Percentiles rank a stretch among this genome's conserved stretches.
Conservation (phyloP, 2,797 vertebrate species). For the Pelodytes ibericus region DNA sequence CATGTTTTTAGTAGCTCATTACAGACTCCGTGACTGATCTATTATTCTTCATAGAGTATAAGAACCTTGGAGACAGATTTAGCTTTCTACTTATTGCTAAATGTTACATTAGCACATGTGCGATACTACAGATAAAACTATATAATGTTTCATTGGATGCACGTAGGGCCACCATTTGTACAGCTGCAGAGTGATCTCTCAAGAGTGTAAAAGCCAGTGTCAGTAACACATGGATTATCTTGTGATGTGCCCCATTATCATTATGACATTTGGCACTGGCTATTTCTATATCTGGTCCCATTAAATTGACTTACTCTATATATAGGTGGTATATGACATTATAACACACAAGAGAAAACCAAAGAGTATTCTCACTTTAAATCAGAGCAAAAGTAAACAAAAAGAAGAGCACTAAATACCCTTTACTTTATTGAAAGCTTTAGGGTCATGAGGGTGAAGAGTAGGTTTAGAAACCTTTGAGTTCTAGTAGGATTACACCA, state of each 20-base stretch:
- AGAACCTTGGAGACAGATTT: conserved; percentile 12
- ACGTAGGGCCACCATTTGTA: conserved; percentile 2
- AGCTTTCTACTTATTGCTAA: background rate
- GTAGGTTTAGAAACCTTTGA: conserved; percentile 17
- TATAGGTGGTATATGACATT: background rate
- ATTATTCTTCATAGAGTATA: background rate
- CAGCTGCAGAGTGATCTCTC: conserved; percentile 19
- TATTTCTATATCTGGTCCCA: conserved; percentile 23
- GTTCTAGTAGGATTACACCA: conserved; percentile 12
- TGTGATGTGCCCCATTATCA: conserved; percentile 16
- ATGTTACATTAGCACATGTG: conserved; percentile 13
- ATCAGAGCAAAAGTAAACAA: conserved; percentile 6
- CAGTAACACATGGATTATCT: conserved; percentile 16
- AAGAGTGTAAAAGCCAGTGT: conserved; percentile 25
- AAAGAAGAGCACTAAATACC: conserved; percentile 14
- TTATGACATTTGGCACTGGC: conserved; percentile 2
- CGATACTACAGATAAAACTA: conserved; percentile 5
- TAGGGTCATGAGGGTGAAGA: conserved; percentile 28
- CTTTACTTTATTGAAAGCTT: conserved; percentile 21
- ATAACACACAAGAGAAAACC: background rate
- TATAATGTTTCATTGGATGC: conserved; percentile 21
- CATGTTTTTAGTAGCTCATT: conserved; percentile 1
- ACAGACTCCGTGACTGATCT: background rate
- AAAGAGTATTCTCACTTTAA: conserved; percentile 11
- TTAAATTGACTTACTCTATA: conserved; percentile 18